Evolutionary conservation across 1,140 invertebrate species (phyloP).

Genomic region (Drosophila eugracilis): DNA sequence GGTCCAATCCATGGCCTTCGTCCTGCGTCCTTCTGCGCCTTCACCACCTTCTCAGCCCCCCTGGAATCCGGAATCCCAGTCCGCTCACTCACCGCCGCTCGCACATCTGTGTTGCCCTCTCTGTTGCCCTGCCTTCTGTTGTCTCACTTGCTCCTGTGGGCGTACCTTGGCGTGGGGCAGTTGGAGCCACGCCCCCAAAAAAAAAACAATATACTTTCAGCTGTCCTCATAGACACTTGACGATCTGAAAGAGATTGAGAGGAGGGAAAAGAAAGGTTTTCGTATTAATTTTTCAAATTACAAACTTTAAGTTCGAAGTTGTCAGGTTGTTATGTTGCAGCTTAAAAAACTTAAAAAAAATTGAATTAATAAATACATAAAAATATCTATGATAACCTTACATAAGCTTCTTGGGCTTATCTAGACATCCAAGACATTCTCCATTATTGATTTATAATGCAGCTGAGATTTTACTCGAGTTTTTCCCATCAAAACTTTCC

Average conservation of each 20-base stretch:
- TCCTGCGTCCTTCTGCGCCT: conserved; percentile 33
- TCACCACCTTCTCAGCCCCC: conserved; percentile 13
- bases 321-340: too few relatives aligned
- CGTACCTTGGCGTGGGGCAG: conserved; percentile 31
- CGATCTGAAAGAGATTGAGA: conserved; percentile 21
- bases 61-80: conserved; percentile 11
- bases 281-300: too few relatives aligned
- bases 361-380: too few relatives aligned
- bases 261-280: too few relatives aligned
- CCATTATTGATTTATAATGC: too few relatives aligned
- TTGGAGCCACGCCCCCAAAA: conserved; percentile 22
- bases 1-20: conserved; percentile 81
- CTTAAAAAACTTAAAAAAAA: too few relatives aligned
- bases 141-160: conserved; percentile 21
- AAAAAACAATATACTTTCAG: conserved; percentile 37
- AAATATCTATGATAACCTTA: too few relatives aligned
- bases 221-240: conserved; percentile 42
- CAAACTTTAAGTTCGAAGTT: too few relatives aligned
- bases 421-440: too few relatives aligned
- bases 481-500: not conserved
- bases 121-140: not conserved
- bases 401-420: too few relatives aligned
- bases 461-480: too few relatives aligned
- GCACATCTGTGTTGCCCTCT: conserved; percentile 20
- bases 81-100: conserved; percentile 51